Evolutionary conservation across 30 jellyfish, hydroid and myxozoan genomes (phyloP).

Genomic region (Mastigias papua): DNA sequence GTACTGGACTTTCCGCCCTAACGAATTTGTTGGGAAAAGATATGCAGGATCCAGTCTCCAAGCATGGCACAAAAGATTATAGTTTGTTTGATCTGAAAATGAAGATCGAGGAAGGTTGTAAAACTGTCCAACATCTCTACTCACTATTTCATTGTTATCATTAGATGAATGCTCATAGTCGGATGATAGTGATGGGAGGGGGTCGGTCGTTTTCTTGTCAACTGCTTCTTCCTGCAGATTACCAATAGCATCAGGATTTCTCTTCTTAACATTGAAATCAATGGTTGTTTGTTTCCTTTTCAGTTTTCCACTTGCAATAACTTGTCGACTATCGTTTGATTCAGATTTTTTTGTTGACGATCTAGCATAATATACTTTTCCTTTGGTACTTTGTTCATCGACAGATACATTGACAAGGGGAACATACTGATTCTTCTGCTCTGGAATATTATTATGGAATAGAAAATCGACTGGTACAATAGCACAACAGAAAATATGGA

Average conservation of each 20-base stretch:
- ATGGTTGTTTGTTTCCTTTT: neutral
- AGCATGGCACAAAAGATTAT: neutral
- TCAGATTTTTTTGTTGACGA: neutral
- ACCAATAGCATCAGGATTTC: too few relatives aligned
- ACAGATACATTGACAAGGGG: neutral
- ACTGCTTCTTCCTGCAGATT: too few relatives aligned
- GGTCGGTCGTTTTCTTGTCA: too few relatives aligned
- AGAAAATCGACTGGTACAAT: neutral
- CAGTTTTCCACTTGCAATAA: neutral
- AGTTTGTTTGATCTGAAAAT: neutral
- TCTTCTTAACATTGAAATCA: neutral
- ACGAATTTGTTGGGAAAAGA: neutral
- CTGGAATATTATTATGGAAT: neutral
- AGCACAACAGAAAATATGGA: neutral
- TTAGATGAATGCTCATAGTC: neutral
- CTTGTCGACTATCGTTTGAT: neutral
- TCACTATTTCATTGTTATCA: neutral
- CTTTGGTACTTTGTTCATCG: neutral
- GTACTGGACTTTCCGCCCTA: neutral
- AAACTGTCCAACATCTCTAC: neutral
- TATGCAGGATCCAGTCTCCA: neutral
- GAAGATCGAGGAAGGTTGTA: neutral
- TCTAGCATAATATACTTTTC: neutral
- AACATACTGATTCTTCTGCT: slow-evolving; percentile 39
- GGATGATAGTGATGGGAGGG: too few relatives aligned